A percentile compares a stretch with the other conserved stretches of the same genome.
Conservation (phyloP, 64 coral and sea anemone genomes). For the Actinia equina region DNA sequence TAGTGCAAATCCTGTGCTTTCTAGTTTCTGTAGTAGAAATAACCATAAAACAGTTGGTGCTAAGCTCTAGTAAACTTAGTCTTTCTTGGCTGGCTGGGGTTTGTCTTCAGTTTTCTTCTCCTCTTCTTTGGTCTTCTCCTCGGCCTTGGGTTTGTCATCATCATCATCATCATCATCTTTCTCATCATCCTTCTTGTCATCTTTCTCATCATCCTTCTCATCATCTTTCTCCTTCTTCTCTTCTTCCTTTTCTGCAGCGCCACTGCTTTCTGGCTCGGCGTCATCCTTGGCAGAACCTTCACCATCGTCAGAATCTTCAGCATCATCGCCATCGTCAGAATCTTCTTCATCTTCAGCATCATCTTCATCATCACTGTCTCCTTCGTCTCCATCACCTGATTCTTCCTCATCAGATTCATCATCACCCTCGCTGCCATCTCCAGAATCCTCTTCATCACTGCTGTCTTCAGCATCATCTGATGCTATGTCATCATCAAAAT, state of each 20-base stretch:
- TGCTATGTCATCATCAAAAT: conserved; percentile 48
- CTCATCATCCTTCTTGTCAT: conserved; percentile 38
- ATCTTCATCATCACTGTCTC: conserved; percentile 15
- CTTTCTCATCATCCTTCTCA: conserved; percentile 11
- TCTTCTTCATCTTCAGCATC: conserved; percentile 23
- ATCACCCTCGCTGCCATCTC: conserved; percentile 20
- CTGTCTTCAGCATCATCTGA: conserved; percentile 13
- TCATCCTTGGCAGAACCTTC: conserved; percentile 25
- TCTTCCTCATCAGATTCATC: conserved; percentile 17
- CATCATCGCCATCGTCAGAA: conserved; percentile 16
- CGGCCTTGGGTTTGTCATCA: conserved; percentile 3
- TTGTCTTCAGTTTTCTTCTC: conserved; percentile 20
- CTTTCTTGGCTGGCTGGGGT: conserved; percentile 19
- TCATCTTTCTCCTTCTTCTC: conserved; percentile 8
- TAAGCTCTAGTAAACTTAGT: conserved; percentile 13
- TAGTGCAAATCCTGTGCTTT: neutral
- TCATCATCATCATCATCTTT: conserved; percentile 30
- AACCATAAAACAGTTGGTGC: conserved; percentile 18
- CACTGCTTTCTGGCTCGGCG: neutral
- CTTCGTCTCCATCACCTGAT: conserved; percentile 13
- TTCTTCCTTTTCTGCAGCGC: neutral
- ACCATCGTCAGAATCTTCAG: conserved; percentile 15
- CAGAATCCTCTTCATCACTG: conserved; percentile 4
- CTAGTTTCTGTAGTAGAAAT: neutral
- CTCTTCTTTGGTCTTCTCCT: conserved; percentile 23